These are phyloP conservation scores for Apotomis capreana DNA, from an alignment of 2,888 invertebrate species.

Conservation along the genomic window DNA sequence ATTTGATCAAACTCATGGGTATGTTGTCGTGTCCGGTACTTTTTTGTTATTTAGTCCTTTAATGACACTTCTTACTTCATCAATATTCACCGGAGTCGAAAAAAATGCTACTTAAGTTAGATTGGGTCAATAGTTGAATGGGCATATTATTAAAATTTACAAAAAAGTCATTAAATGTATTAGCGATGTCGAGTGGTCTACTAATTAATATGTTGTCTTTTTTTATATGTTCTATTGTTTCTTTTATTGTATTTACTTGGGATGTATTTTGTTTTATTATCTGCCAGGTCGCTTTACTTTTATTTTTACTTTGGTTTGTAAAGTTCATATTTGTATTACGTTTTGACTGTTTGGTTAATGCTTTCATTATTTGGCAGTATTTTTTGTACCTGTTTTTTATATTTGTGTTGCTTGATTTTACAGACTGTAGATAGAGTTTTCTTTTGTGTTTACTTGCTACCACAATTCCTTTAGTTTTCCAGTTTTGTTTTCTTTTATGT, in stretches of 20 bases:
- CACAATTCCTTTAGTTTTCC: conserved; percentile 9
- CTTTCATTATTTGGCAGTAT: conserved; percentile 4
- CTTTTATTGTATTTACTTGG: neutral
- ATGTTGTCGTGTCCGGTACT: conserved; percentile 16
- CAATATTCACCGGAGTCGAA: neutral
- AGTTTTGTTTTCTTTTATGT: neutral
- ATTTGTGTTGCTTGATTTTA: neutral
- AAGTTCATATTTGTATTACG: neutral
- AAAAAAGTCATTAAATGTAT: conserved; percentile 5
- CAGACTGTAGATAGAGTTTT: neutral
- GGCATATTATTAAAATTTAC: neutral
- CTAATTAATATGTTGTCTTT: neutral
- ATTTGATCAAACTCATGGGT: conserved; percentile 16
- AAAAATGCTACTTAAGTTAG: neutral
- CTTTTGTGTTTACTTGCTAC: conserved; percentile 1
- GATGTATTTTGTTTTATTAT: conserved; percentile 12
- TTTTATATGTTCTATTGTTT: conserved; percentile 1
- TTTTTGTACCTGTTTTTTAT: conserved; percentile 5
- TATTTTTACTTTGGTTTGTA: conserved; percentile 7
- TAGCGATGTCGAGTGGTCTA: conserved; percentile 5
- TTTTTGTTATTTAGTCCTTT: conserved; percentile 10
- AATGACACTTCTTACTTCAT: conserved; percentile 2
- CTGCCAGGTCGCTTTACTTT: conserved; percentile 12
- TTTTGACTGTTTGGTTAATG: conserved; percentile 3
- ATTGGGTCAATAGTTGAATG: neutral